Percentiles rank a stretch among this genome's conserved stretches.
phyloP scores from a whole-genome alignment of 2,888 invertebrate genomes.

The Ophion costatus region DNA sequence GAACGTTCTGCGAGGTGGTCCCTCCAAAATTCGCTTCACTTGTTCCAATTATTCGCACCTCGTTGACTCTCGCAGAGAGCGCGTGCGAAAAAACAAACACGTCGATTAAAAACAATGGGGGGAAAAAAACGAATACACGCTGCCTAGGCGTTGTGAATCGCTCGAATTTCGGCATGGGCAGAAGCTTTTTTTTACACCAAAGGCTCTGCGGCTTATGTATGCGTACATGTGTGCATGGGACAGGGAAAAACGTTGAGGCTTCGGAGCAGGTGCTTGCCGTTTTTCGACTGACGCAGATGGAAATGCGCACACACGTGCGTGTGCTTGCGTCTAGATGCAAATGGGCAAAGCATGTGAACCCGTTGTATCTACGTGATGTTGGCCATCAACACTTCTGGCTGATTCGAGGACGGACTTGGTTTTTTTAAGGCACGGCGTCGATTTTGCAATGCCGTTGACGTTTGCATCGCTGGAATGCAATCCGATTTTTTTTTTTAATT shows the following conservation, averaged over 20 bases:
- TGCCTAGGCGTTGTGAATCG: neutral
- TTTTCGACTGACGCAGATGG: neutral
- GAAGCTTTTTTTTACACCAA: neutral
- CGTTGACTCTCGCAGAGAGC: conserved; percentile 43
- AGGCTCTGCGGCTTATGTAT: neutral
- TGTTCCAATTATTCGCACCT: conserved; percentile 60
- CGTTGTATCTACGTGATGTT: neutral
- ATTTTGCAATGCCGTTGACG: too few relatives aligned
- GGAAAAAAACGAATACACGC: neutral
- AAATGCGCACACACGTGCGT: neutral
- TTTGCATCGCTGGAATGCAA: too few relatives aligned
- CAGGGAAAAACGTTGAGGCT: neutral
- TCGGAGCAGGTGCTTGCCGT: conserved; percentile 8
- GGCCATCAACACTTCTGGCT: too few relatives aligned
- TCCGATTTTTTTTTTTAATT: too few relatives aligned
- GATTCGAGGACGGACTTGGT: too few relatives aligned
- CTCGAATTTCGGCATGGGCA: neutral
- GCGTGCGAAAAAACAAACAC: neutral
- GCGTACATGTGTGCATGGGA: neutral
- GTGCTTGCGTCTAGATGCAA: neutral
- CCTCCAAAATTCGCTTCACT: conserved; percentile 35
- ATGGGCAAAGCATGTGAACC: neutral
- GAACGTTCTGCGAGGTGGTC: conserved; percentile 51
- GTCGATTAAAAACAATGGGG: too few relatives aligned
- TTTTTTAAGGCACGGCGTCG: too few relatives aligned